Evolutionary conservation across 2,888 invertebrate genomes (phyloP).

Genomic region (Hemistola chrysoprasaria): DNA sequence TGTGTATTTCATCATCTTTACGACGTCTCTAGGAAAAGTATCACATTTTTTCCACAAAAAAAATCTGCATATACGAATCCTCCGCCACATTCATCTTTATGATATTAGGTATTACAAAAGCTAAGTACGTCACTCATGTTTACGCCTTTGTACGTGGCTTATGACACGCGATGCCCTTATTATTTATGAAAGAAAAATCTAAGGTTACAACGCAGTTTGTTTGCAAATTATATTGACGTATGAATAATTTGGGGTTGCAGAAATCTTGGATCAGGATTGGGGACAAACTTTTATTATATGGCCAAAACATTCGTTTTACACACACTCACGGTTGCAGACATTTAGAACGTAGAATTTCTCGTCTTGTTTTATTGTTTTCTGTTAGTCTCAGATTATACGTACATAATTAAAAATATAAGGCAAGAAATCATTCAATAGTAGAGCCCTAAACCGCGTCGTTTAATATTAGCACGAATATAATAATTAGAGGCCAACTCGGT

Average conservation of each 20-base stretch:
- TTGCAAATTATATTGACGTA: slow-evolving; percentile 69
- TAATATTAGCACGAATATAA: slow-evolving; percentile 57
- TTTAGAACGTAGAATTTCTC: too few relatives aligned
- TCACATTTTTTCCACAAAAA: slow-evolving; percentile 32
- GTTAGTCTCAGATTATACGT: too few relatives aligned
- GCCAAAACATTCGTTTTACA: too few relatives aligned
- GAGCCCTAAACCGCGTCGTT: slow-evolving; percentile 29
- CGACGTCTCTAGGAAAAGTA: slow-evolving; percentile 35
- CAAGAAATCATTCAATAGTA: neutral
- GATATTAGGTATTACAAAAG: slow-evolving; percentile 67
- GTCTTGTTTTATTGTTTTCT: too few relatives aligned
- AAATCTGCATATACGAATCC: slow-evolving; percentile 43
- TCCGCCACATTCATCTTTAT: slow-evolving; percentile 66
- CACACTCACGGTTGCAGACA: too few relatives aligned
- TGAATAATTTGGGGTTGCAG: slow-evolving; percentile 54
- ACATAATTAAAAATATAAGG: too few relatives aligned
- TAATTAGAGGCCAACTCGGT: slow-evolving; percentile 67
- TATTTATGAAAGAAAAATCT: slow-evolving; percentile 64
- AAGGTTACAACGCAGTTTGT: slow-evolving; percentile 55
- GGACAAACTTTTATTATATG: neutral
- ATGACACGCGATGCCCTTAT: slow-evolving; percentile 69
- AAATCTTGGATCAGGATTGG: slow-evolving; percentile 6
- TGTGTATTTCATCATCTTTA: slow-evolving; percentile 22
- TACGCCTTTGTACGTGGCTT: slow-evolving; percentile 74
- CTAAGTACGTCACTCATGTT: slow-evolving; percentile 70